Evolutionary conservation across 30 jellyfish, hydroid and myxozoan species (phyloP).

Genomic region (Catostylus mosaicus): DNA sequence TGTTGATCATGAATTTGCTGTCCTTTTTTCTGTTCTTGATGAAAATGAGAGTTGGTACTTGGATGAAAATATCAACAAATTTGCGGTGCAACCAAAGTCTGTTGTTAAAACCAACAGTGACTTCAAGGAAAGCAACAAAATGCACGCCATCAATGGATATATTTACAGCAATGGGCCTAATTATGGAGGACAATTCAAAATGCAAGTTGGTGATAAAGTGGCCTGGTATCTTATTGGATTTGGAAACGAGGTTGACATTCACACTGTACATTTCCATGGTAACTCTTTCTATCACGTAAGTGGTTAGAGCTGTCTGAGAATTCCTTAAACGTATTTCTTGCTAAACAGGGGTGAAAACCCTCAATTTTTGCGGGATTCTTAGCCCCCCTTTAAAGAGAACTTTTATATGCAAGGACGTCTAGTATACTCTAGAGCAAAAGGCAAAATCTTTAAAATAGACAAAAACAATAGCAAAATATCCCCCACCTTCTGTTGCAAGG

Average conservation of each 20-base stretch:
- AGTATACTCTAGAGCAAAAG: too few species aligned
- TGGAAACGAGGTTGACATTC: conserved; percentile 72
- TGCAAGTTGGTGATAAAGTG: conserved; percentile 54
- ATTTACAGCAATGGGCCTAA: conserved; percentile 69
- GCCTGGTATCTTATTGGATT: conserved; percentile 68
- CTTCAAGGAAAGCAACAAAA: conserved; percentile 67
- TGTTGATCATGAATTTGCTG: conserved; percentile 47
- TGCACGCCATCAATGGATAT: conserved; percentile 69
- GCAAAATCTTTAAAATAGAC: too few species aligned
- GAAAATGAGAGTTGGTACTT: conserved; percentile 77
- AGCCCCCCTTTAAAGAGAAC: too few species aligned
- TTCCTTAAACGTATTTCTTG: too few species aligned
- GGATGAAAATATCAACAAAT: conserved; percentile 60
- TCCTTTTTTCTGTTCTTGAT: conserved; percentile 53
- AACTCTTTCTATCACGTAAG: conserved; percentile 64
- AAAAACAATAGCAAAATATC: too few species aligned
- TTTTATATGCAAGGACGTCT: too few species aligned
- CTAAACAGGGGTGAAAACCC: too few species aligned
- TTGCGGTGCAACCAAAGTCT: conserved; percentile 17
- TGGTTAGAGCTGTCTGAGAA: too few species aligned
- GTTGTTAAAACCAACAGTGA: conserved; percentile 38
- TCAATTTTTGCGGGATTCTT: too few species aligned
- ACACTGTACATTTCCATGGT: conserved; percentile 79
- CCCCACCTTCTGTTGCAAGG: too few species aligned
- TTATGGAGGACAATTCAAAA: conserved; percentile 47